Conservation (phyloP, 2,797 vertebrate genomes). For the Emydoidea blandingii region DNA sequence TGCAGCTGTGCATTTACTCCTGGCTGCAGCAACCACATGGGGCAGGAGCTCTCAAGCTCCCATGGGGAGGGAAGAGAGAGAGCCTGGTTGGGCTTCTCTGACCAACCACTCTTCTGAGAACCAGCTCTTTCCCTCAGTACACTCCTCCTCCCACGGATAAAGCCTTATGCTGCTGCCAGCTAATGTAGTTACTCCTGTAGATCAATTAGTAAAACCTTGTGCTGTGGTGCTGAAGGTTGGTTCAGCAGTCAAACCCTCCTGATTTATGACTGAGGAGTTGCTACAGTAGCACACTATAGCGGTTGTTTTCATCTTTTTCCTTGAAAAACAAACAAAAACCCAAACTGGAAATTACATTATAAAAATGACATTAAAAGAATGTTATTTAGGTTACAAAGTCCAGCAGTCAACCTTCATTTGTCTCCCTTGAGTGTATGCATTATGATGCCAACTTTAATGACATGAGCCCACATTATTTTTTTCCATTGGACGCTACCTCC, state of each 20-base stretch:
- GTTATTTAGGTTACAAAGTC: neutral
- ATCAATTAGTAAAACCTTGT: neutral
- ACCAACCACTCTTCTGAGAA: neutral
- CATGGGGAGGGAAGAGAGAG: neutral
- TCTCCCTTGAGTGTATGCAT: neutral
- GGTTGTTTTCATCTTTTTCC: neutral
- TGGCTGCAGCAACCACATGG: neutral
- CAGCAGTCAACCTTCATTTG: neutral
- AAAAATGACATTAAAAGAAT: neutral
- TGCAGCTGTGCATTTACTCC: neutral
- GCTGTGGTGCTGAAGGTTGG: neutral
- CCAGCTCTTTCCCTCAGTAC: neutral
- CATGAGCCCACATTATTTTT: neutral
- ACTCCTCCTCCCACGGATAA: neutral
- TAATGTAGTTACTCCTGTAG: neutral
- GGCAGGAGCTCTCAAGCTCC: neutral
- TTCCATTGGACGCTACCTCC: no score
- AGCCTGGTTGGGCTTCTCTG: neutral
- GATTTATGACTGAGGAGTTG: neutral
- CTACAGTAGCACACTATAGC: neutral
- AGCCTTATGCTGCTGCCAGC: neutral
- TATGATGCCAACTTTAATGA: neutral
- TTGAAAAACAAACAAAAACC: neutral
- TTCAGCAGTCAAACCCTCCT: neutral
- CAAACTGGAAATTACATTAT: neutral